Percentiles rank a stretch among this genome's conserved stretches.
phyloP scores from a whole-genome alignment of 2,888 invertebrate species.

The Pandemis cinnamomeana region DNA sequence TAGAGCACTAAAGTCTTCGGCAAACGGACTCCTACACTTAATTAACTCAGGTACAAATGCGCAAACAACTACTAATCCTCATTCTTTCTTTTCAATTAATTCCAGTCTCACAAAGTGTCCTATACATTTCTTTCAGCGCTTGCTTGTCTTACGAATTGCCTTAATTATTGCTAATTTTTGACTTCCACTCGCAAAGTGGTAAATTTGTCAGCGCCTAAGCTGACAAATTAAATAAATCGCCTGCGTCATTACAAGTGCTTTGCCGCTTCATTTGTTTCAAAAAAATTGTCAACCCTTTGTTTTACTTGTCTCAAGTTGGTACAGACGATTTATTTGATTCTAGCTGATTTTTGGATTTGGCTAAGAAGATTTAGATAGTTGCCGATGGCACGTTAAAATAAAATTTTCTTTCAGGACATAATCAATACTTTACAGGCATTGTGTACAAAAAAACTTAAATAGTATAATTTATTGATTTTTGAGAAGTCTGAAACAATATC shows the following conservation, averaged over 20 bases:
- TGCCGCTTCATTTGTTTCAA: slow-evolving; percentile 10
- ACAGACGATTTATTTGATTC: background rate
- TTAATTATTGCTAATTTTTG: slow-evolving; percentile 22
- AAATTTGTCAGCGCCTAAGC: slow-evolving; percentile 23
- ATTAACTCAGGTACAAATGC: background rate
- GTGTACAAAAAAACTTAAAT: no score
- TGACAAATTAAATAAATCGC: slow-evolving; percentile 13
- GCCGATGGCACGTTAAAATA: no score
- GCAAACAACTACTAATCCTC: background rate
- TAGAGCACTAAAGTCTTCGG: no score
- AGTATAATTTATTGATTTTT: no score
- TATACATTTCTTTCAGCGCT: background rate
- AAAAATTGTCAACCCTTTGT: background rate
- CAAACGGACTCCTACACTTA: background rate
- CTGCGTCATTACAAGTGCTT: slow-evolving; percentile 16
- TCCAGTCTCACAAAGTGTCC: background rate
- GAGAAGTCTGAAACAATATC: no score
- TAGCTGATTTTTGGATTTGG: background rate
- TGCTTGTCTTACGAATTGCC: slow-evolving; percentile 11
- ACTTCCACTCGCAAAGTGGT: slow-evolving; percentile 11
- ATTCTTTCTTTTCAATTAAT: background rate
- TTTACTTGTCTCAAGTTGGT: background rate
- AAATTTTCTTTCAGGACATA: no score
- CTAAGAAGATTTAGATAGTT: no score
- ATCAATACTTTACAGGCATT: no score